phyloP scores from a whole-genome alignment of 2,113 vertebrate genomes.

The Epinephelus fuscoguttatus region DNA sequence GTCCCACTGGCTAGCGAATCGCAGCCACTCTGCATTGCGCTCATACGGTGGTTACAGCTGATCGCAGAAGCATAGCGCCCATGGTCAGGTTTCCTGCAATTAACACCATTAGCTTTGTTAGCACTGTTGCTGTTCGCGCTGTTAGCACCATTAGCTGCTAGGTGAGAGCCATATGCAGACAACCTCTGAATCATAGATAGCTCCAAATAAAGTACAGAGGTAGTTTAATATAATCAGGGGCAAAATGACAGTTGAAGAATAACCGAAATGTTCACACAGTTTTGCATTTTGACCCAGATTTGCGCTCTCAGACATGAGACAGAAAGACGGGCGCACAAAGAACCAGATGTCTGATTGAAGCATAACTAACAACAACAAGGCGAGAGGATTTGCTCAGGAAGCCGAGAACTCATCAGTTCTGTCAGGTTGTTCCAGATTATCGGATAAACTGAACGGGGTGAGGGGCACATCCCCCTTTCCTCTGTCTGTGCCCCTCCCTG shows the following conservation, averaged over 20 bases:
- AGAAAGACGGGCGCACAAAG: not conserved
- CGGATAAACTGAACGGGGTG: slow-evolving; percentile 10
- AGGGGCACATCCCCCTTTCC: not conserved
- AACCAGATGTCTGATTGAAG: slow-evolving; percentile 19
- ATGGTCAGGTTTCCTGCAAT: too few species aligned
- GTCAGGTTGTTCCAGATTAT: slow-evolving; percentile 48
- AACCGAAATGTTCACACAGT: not conserved
- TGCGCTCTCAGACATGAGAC: not conserved
- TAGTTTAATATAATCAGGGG: not conserved
- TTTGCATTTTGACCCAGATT: slow-evolving; percentile 29
- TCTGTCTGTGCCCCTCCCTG: not conserved
- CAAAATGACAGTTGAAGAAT: not conserved
- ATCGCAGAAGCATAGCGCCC: too few species aligned
- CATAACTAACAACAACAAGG: slow-evolving; percentile 10
- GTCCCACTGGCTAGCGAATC: too few species aligned
- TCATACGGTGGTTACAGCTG: too few species aligned
- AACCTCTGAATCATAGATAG: too few species aligned
- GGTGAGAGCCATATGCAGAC: too few species aligned
- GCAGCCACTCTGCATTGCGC: too few species aligned
- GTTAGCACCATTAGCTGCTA: too few species aligned
- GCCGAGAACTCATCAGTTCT: slow-evolving; percentile 5
- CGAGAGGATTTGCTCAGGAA: slow-evolving; percentile 44
- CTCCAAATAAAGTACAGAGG: too few species aligned
- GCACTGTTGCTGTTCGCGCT: too few species aligned
- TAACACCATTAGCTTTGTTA: too few species aligned